Evolutionary conservation across 2,888 invertebrate species (phyloP).

Genomic region (Emmelina monodactyla): DNA sequence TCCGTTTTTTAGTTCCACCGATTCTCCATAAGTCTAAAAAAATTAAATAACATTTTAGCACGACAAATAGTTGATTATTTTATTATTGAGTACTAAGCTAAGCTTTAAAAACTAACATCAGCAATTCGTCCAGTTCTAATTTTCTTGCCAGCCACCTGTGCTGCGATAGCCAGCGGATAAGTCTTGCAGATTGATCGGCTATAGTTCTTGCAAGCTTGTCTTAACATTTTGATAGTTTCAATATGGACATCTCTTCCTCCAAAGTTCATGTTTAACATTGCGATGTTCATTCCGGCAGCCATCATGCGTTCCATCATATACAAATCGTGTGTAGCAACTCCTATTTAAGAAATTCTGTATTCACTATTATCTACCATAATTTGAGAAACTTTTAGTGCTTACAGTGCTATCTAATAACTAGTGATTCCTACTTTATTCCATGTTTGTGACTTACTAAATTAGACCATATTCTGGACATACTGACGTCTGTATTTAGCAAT

Average conservation of each 20-base stretch:
- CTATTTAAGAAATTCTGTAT: too few species aligned
- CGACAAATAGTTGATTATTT: not conserved
- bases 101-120: slow-evolving; percentile 69
- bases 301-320: slow-evolving; percentile 55
- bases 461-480: too few species aligned
- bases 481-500: too few species aligned
- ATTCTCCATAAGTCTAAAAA: slow-evolving; percentile 37
- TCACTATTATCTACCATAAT: too few species aligned
- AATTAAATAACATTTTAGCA: not conserved
- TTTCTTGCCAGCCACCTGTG: slow-evolving; percentile 87
- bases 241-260: slow-evolving; percentile 43
- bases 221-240: slow-evolving; percentile 45
- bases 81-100: too few species aligned
- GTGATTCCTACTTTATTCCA: too few species aligned
- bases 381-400: too few species aligned
- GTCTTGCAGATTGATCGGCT: slow-evolving; percentile 67
- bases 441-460: too few species aligned
- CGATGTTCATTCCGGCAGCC: slow-evolving; percentile 60
- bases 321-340: slow-evolving; percentile 33
- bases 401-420: too few species aligned
- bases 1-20: slow-evolving; percentile 43
- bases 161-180: slow-evolving; percentile 82
- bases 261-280: slow-evolving; percentile 47
- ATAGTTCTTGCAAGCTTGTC: slow-evolving; percentile 59
- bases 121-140: slow-evolving; percentile 86